Conservation (phyloP, 2,888 invertebrate genomes). For the Eumacrocentrus americanus region DNA sequence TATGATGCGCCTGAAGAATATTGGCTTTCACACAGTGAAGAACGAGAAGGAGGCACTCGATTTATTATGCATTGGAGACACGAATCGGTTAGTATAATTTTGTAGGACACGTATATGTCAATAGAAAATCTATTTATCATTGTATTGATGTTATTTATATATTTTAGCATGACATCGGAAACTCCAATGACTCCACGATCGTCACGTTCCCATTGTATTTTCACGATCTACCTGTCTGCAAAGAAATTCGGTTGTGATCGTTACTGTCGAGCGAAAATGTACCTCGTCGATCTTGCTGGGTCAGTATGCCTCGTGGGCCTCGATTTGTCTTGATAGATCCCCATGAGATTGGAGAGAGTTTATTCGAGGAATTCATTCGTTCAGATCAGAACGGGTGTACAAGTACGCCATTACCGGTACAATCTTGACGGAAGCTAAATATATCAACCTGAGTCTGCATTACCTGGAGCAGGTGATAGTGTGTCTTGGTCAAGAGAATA, state of each 20-base stretch:
- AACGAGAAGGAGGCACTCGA: constrained; percentile 64
- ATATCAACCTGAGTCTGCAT: constrained; percentile 66
- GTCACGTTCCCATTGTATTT: constrained; percentile 66
- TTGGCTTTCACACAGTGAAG: constrained; percentile 61
- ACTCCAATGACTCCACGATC: constrained; percentile 66
- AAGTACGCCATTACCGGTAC: constrained; percentile 63
- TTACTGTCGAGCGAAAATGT: constrained; percentile 63
- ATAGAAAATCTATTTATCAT: not conserved
- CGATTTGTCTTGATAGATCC: too few relatives aligned
- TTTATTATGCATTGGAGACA: constrained; percentile 63
- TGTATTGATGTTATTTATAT: not conserved
- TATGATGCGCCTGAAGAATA: constrained; percentile 62
- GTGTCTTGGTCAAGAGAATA: constrained; percentile 55
- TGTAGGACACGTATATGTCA: not conserved
- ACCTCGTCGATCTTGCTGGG: constrained; percentile 66
- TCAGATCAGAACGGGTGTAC: constrained; percentile 64
- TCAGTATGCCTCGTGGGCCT: too few relatives aligned
- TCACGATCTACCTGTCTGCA: constrained; percentile 63
- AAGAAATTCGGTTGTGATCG: constrained; percentile 53
- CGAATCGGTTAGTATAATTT: constrained; percentile 59
- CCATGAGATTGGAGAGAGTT: constrained; percentile 9
- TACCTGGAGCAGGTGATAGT: constrained; percentile 65
- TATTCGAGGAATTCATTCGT: constrained; percentile 22
- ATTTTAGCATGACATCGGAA: constrained; percentile 62
- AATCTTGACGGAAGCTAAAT: constrained; percentile 63